Percentiles rank a stretch among this genome's conserved stretches.
phyloP scores from a whole-genome alignment of 1,140 invertebrate species.

The Eulimnadia texana region DNA sequence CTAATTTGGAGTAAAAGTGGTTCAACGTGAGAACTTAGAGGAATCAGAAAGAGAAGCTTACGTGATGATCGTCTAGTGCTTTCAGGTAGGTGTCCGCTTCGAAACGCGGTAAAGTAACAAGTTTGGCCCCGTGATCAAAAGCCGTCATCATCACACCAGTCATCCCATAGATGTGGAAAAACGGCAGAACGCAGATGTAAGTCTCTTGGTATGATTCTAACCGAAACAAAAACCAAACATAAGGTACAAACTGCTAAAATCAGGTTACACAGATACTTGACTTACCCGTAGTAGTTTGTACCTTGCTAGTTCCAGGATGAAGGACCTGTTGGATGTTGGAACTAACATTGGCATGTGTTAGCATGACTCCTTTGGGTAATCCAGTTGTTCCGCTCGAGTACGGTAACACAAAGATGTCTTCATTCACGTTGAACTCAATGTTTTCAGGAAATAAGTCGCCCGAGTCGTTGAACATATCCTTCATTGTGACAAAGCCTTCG shows the following conservation, averaged over 20 bases:
- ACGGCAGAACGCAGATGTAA: conserved; percentile 47
- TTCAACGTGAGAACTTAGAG: not conserved
- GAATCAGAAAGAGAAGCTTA: too few relatives aligned
- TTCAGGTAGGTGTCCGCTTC: conserved; percentile 47
- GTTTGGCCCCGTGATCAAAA: conserved; percentile 42
- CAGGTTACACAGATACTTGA: too few relatives aligned
- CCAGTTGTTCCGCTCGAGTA: conserved; percentile 70
- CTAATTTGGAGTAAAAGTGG: conserved; percentile 20
- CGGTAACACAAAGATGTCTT: conserved; percentile 28
- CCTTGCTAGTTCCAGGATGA: conserved; percentile 20
- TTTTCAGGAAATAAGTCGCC: conserved; percentile 8
- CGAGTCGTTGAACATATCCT: conserved; percentile 8
- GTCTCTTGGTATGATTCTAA: conserved; percentile 36
- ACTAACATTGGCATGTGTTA: conserved; percentile 59
- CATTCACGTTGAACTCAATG: conserved; percentile 21
- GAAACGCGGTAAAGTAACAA: conserved; percentile 61
- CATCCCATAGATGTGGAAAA: conserved; percentile 75
- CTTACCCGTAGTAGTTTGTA: not conserved
- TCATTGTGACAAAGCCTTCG: conserved; percentile 1
- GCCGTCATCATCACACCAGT: conserved; percentile 3
- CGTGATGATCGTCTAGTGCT: conserved; percentile 44
- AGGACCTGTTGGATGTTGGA: conserved; percentile 43
- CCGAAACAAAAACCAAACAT: conserved; percentile 16
- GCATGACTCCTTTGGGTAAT: conserved; percentile 69
- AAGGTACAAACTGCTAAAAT: conserved; percentile 12